phyloP scores from a whole-genome alignment of 2,888 invertebrate species.

The Cosmorhoe ocellata region DNA sequence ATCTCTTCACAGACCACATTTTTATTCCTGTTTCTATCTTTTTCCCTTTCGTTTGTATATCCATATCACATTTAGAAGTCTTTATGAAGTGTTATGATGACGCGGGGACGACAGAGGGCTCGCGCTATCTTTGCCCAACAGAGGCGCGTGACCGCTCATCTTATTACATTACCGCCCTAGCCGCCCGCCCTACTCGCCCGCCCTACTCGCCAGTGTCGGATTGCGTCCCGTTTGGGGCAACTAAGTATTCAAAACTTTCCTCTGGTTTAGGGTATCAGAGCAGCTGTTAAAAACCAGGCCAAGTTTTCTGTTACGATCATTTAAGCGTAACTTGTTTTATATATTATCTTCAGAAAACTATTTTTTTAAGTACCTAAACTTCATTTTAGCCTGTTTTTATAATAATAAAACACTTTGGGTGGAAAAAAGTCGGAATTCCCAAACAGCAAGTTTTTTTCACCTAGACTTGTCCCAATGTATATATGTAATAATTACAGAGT shows the following conservation, averaged over 20 bases:
- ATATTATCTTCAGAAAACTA: too few species aligned
- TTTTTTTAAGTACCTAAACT: too few species aligned
- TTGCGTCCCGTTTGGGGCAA: neutral
- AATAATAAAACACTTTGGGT: too few species aligned
- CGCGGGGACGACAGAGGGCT: conserved; percentile 38
- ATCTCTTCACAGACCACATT: neutral
- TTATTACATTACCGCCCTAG: conserved; percentile 59
- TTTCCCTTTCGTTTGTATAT: conserved; percentile 25
- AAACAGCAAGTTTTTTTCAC: too few species aligned
- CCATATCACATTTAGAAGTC: conserved; percentile 29
- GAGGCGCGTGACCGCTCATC: conserved; percentile 73
- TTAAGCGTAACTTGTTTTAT: too few species aligned
- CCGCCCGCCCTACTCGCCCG: conserved; percentile 30
- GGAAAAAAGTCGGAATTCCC: too few species aligned
- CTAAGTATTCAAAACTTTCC: neutral
- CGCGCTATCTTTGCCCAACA: conserved; percentile 58
- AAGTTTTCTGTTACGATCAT: too few species aligned
- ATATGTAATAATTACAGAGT: too few species aligned
- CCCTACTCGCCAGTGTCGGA: conserved; percentile 12
- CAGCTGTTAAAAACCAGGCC: too few species aligned
- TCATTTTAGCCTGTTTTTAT: too few species aligned
- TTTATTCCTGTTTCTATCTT: conserved; percentile 4
- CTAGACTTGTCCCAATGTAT: too few species aligned
- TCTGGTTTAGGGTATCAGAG: too few species aligned
- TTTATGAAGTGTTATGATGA: conserved; percentile 48